Conservation (phyloP, 2,113 vertebrate genomes). For the Anguilla rostrata region DNA sequence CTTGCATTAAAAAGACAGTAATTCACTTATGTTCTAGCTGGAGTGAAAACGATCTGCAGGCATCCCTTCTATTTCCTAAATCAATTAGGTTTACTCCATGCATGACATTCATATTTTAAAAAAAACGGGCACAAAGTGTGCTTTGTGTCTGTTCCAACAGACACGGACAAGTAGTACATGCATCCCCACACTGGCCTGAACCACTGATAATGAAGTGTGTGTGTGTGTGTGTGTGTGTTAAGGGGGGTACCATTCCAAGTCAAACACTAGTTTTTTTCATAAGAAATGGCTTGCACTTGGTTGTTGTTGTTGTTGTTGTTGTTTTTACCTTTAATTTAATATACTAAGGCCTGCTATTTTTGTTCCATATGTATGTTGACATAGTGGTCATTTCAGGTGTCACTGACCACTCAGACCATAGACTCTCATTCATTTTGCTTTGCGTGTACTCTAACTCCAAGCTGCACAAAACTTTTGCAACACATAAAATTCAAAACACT, state of each 20-base stretch:
- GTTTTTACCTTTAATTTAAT: slow-evolving; percentile 4
- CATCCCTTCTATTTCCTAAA: slow-evolving; percentile 76
- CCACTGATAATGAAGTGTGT: slow-evolving; percentile 37
- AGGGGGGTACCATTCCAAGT: slow-evolving; percentile 31
- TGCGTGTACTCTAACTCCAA: not conserved
- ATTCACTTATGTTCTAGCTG: slow-evolving; percentile 69
- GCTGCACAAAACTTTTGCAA: too few relatives aligned
- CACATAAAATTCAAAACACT: too few relatives aligned
- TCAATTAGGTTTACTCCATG: slow-evolving; percentile 71
- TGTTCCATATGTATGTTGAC: not conserved
- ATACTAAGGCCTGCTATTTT: not conserved
- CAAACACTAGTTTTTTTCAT: slow-evolving; percentile 32
- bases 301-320: not conserved
- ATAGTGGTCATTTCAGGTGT: not conserved
- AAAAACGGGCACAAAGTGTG: slow-evolving; percentile 40
- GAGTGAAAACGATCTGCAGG: slow-evolving; percentile 66
- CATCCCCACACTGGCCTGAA: slow-evolving; percentile 38
- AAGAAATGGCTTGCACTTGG: slow-evolving; percentile 23
- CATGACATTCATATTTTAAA: slow-evolving; percentile 63
- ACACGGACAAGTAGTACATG: slow-evolving; percentile 52
- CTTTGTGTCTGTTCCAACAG: slow-evolving; percentile 42
- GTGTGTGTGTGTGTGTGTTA: not conserved
- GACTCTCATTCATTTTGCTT: not conserved
- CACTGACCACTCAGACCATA: not conserved
- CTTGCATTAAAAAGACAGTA: slow-evolving; percentile 71